Base-by-base conservation (phyloP, 2,888 invertebrate species). In the Cheilosia vulpina region DNA sequence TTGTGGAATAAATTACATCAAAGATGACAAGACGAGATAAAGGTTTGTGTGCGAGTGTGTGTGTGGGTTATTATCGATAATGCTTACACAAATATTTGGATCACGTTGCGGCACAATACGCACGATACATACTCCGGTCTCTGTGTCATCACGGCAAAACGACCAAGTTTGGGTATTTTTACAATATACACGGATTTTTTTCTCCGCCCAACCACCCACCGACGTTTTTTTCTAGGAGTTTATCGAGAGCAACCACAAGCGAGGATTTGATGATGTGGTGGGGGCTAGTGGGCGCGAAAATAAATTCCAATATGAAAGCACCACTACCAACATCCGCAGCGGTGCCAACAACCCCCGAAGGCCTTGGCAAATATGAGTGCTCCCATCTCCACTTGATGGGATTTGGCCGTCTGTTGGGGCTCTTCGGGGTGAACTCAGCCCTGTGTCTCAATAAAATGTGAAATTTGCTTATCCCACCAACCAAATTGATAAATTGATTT, bases 1-100 rank as follows among this genome's bases (percentile, higher is more conserved):
- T 81, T 85, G 58, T 80, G 76, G 85, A 85, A 85, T 85, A 85
- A 85, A 85, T 85, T 85, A 85, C 72, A 85, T 81, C 85, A 85
- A 81, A 85, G 81, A 81, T 85, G 85, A 85, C 80, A 81, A 38
- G 85, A 68, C 80, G 81, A 76, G 85, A 85, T 85, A 85, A 72
- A 71, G 85, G 80, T 68, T 81, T 76, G 71, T 80, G 71, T 3
- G 21, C 21, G 58, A 4, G 55, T 57, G 43, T 47, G 13, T 75
- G 38, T 79, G 55, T 68, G 47, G 50, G 72, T 60, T 65, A 65
- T 72, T 65, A 85, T 77, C 85, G 81, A 85, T 85, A 85, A 81
- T 85, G 85, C 81, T 66, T 85, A 75, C 72, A 80, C 81, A 85
- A 85, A 85, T 85, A 85, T 85, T 85, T 85, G 80, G 66, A 76